Evolutionary conservation across 92 coral and sea anemone species (phyloP), one percentile per base, ranked within the genome.

Genomic region (Phenganax marumi): DNA sequence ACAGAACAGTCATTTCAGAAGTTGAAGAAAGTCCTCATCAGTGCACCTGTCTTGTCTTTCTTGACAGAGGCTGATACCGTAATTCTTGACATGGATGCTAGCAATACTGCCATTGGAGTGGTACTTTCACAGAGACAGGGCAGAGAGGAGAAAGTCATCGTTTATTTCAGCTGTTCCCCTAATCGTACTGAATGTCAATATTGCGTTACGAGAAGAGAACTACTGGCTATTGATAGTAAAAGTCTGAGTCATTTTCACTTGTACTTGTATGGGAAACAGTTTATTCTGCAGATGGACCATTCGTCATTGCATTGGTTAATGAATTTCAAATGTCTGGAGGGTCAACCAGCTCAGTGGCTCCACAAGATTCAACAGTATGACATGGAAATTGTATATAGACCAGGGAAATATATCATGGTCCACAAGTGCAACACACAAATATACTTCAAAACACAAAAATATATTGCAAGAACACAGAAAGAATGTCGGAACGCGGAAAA

Each of bases 311-410:
- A n/a, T n/a, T n/a, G n/a, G n/a, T n/a, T n/a, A n/a, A n/a, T n/a
- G 12, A 84, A 85, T 68, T 81, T 58, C 8, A 83, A 84, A 19
- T 21, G 62, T 12, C 13, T 21, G 18, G 62, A 56, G 5, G 9
- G 18, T 21, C 4, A 56, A 12, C 4, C 62, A 4, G 5, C 18
- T 4, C 62, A 21, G 3, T 56, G 62, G 62, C 10, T 56, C 3
- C 8, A 56, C 9, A 56, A 56, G 4, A 12, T 56, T 56, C 13
- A 56, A 16, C n/a, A 56, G 18, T 56, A 12, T 16, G 62, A 56
- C 18, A 12, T 3, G 5, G 18, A 56, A 21, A 16, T 56, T 21
- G 13, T 12, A 16, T 56, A 8, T 8, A 17, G 62, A 2, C 62
- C 62, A 21, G 62, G 62, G 10, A 56, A 56, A 56, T 3, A 3